A percentile compares a stretch with the other conserved stretches of the same genome.
Conservation (phyloP, 2,797 vertebrate species). For the Scyliorhinus canicula region DNA sequence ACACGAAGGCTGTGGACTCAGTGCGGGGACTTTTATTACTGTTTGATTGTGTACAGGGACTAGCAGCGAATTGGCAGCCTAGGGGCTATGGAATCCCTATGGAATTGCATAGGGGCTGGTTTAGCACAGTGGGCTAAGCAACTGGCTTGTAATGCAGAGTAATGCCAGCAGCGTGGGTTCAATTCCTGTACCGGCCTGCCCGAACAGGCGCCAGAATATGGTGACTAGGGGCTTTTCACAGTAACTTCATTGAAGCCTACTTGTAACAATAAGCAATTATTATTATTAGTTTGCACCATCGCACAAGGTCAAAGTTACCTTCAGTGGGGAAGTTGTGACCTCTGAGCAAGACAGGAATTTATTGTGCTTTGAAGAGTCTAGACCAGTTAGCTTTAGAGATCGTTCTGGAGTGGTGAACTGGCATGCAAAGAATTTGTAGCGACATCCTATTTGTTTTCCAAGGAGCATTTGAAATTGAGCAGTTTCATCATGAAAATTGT, state of each 20-base stretch:
- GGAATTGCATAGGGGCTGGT: too few relatives aligned
- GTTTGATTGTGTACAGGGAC: not conserved
- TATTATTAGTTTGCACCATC: too few relatives aligned
- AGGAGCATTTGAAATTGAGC: not conserved
- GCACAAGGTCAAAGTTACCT: not conserved
- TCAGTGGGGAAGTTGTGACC: not conserved
- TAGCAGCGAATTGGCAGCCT: not conserved
- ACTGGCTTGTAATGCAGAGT: too few relatives aligned
- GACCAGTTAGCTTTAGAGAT: not conserved
- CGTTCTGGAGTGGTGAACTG: not conserved
- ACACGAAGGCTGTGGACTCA: not conserved
- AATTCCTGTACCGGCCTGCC: too few relatives aligned
- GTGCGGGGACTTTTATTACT: not conserved
- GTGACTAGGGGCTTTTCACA: too few relatives aligned
- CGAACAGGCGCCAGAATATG: too few relatives aligned
- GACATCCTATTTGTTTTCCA: not conserved
- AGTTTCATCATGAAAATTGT: not conserved
- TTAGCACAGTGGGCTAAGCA: too few relatives aligned
- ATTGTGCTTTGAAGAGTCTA: not conserved
- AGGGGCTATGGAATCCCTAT: too few relatives aligned
- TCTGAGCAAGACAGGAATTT: not conserved
- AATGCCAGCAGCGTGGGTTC: too few relatives aligned
- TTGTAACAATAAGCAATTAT: too few relatives aligned
- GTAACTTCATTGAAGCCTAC: too few relatives aligned
- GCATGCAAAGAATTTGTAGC: not conserved